phyloP scores from a whole-genome alignment of 1,140 invertebrate species.

The Drosophila bocki region DNA sequence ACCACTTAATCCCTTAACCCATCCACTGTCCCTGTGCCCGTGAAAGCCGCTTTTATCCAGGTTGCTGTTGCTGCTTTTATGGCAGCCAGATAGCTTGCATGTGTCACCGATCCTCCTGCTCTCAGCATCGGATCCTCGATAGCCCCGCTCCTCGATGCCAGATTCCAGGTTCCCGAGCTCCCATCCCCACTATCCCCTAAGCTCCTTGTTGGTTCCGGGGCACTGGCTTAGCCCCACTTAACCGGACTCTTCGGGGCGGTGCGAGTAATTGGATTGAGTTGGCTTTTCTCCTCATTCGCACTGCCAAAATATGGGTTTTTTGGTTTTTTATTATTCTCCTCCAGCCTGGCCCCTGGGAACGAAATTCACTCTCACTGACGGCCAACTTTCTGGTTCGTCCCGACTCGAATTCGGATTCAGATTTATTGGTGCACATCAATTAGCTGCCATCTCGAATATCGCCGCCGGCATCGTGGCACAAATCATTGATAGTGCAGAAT shows the following conservation, averaged over 20 bases:
- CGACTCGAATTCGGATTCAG: conserved; percentile 16
- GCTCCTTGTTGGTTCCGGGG: conserved; percentile 24
- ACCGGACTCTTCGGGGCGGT: conserved; percentile 42
- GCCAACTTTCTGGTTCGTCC: conserved; percentile 16
- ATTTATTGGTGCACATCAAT: conserved; percentile 77
- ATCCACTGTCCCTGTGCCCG: conserved; percentile 29
- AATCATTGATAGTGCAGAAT: conserved; percentile 75
- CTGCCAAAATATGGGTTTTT: conserved; percentile 33
- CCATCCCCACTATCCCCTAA: not conserved
- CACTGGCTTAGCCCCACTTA: conserved; percentile 49
- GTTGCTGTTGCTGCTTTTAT: conserved; percentile 76
- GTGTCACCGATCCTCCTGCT: conserved; percentile 60
- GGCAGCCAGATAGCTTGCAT: conserved; percentile 74
- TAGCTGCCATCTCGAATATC: conserved; percentile 51
- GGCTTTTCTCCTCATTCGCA: conserved; percentile 45
- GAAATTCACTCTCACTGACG: conserved; percentile 13
- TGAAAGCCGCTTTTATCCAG: conserved; percentile 65
- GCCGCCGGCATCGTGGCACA: conserved; percentile 58
- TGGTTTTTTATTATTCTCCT: conserved; percentile 4
- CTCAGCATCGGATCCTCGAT: conserved; percentile 23
- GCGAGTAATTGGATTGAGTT: conserved; percentile 51
- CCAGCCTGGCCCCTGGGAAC: conserved; percentile 18
- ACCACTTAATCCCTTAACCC: not conserved
- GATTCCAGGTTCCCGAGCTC: conserved; percentile 3
- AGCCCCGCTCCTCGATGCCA: conserved; percentile 15